phyloP scores from a whole-genome alignment of 2,113 vertebrate species.

The Lathamus discolor region DNA sequence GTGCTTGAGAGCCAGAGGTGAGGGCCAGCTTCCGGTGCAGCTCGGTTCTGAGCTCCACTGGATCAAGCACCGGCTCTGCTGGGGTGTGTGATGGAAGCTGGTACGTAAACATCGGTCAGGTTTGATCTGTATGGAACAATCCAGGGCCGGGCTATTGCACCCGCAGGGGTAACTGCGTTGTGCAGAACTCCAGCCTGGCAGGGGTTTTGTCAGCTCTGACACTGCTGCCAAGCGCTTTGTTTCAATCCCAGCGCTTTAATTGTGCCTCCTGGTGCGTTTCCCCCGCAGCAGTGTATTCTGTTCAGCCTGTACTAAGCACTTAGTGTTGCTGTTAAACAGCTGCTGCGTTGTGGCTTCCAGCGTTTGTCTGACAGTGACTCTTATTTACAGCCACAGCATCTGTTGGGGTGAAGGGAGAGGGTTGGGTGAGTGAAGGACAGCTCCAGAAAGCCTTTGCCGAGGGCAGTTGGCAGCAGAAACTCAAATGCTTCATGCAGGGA shows the following conservation, averaged over 20 bases:
- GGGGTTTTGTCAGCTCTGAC: not conserved
- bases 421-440: not conserved
- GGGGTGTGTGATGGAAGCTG: not conserved
- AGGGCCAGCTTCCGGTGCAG: not conserved
- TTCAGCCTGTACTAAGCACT: not conserved
- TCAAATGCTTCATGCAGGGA: not conserved
- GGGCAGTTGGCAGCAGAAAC: not conserved
- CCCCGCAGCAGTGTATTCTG: not conserved
- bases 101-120: accelerated
- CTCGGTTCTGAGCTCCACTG: not conserved
- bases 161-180: not conserved
- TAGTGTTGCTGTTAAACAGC: not conserved
- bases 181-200: not conserved
- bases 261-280: not conserved
- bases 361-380: not conserved
- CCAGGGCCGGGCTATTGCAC: not conserved
- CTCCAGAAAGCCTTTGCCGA: not conserved
- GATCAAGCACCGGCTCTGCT: not conserved
- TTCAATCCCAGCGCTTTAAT: not conserved
- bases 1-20: not conserved
- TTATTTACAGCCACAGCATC: not conserved
- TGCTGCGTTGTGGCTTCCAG: accelerated
- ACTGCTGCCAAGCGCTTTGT: not conserved
- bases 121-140: accelerated
- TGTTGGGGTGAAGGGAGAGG: not conserved